These are phyloP conservation scores for Steinernema carpocapsae DNA, from an alignment of 2,888 invertebrate genomes.

Conservation along the genomic window DNA sequence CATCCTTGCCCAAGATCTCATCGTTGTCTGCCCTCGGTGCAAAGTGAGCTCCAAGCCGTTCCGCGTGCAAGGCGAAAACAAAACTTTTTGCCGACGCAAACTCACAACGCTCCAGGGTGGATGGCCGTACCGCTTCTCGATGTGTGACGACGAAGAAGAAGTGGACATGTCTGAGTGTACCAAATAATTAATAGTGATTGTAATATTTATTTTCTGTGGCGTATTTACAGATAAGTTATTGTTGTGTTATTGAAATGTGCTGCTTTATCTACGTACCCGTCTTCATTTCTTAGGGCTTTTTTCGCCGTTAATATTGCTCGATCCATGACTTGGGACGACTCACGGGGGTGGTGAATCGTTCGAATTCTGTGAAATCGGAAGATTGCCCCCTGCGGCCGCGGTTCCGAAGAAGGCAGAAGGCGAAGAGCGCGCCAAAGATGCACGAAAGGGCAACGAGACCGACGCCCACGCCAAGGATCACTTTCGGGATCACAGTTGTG, in stretches of 20 bases:
- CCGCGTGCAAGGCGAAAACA: not conserved
- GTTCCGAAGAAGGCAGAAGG: not conserved
- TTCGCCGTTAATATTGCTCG: not conserved
- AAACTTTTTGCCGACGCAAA: not conserved
- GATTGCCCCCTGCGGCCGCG: not conserved
- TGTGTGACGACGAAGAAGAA: not conserved
- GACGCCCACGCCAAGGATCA: constrained; percentile 18
- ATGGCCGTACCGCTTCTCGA: not conserved
- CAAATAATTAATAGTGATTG: no score
- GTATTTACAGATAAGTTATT: constrained; percentile 1
- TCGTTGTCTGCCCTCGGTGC: not conserved
- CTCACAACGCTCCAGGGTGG: not conserved
- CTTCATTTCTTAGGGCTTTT: not conserved
- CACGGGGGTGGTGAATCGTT: constrained; percentile 1
- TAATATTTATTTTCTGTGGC: not conserved
- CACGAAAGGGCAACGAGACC: constrained; percentile 5
- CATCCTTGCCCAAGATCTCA: not conserved
- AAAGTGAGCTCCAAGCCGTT: not conserved
- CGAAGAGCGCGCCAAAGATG: constrained; percentile 7
- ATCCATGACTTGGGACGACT: constrained; percentile 11
- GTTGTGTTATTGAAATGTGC: no score
- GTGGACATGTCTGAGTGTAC: no score
- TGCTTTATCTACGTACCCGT: not conserved
- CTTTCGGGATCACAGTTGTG: constrained; percentile 9
- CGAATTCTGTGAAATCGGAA: constrained; percentile 21